Evolutionary conservation across 2,113 vertebrate genomes (phyloP).

Genomic region (Alethe castanea): DNA sequence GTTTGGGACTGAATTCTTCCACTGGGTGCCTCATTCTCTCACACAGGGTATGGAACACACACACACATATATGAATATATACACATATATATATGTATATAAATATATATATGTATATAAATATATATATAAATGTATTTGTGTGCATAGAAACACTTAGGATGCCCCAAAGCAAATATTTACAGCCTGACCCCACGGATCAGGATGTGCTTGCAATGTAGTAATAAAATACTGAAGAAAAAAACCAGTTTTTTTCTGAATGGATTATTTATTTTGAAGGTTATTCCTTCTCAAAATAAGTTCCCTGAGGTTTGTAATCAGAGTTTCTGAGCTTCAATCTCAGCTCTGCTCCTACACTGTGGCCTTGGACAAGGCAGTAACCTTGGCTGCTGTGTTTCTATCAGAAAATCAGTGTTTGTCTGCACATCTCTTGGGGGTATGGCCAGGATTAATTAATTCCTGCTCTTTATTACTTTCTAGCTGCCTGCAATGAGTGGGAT

Average conservation of each 20-base stretch:
- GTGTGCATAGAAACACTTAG: not conserved
- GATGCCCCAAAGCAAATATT: not conserved
- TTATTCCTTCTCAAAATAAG: not conserved
- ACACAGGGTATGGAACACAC: fast-evolving
- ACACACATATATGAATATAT: too few species aligned
- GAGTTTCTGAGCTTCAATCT: not conserved
- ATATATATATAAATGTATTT: not conserved
- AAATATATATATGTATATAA: too few species aligned
- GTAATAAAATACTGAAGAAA: not conserved
- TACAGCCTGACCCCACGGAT: not conserved
- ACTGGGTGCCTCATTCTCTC: not conserved
- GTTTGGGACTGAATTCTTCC: not conserved
- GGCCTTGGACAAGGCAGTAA: not conserved
- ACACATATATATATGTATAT: too few species aligned
- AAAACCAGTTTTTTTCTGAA: not conserved
- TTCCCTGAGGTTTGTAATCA: not conserved
- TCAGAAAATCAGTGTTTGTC: not conserved
- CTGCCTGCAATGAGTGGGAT: not conserved
- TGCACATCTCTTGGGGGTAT: not conserved
- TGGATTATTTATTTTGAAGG: not conserved
- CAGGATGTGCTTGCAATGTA: not conserved
- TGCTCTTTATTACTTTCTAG: not conserved
- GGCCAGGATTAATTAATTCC: constrained; percentile 36
- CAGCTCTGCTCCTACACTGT: not conserved
- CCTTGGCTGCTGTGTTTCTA: not conserved